phyloP scores from a whole-genome alignment of 2,888 invertebrate genomes.

The Mythimna vitellina region DNA sequence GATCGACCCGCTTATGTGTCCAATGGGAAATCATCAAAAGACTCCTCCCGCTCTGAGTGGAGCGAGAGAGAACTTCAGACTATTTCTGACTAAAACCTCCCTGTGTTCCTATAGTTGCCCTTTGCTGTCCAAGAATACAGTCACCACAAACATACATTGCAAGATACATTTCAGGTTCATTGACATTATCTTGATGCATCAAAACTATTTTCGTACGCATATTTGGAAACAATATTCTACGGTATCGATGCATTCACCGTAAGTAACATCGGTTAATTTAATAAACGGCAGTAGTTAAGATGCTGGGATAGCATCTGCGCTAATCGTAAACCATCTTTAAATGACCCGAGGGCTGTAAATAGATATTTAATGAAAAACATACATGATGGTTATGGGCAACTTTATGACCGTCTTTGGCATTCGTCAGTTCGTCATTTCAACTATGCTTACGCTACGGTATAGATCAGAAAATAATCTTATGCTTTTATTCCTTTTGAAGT shows the following conservation, averaged over 20 bases:
- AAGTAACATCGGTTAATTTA: background rate
- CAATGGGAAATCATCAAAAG: no score
- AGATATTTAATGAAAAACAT: constrained; percentile 13
- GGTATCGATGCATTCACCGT: background rate
- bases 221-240: background rate
- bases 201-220: background rate
- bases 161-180: background rate
- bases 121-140: no score
- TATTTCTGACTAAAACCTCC: no score
- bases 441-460: constrained; percentile 2
- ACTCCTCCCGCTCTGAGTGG: no score
- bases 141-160: background rate
- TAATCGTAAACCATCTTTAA: constrained; percentile 11
- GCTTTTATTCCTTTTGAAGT: constrained; percentile 6
- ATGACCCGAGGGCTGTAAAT: constrained; percentile 7
- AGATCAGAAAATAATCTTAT: constrained; percentile 16
- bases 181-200: background rate
- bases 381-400: constrained; percentile 5
- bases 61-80: no score
- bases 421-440: constrained; percentile 7
- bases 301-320: background rate
- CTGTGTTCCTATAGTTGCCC: no score
- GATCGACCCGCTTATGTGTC: background rate
- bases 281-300: background rate
- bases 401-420: constrained; percentile 13